Base-by-base conservation (phyloP, 2,888 invertebrate species). In the Saturnia pavonia region DNA sequence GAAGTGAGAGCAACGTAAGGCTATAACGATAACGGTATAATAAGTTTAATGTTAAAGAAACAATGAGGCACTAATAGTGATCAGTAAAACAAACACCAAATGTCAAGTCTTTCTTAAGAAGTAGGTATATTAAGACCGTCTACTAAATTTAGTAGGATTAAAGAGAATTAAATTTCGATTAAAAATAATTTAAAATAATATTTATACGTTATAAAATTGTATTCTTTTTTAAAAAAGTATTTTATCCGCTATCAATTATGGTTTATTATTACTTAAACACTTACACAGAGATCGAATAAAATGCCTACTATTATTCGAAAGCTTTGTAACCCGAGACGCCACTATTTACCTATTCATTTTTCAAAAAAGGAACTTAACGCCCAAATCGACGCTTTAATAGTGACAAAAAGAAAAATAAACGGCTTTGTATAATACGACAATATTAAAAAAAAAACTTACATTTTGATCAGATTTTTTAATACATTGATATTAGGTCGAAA, bases 291-390 rank as follows among this genome's bases (percentile, higher is more conserved):
- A 70, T 76, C 73, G 71, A 74, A 74, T 76, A 77, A 73, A 83
- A 85, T 82, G 81, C 83, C 85, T 83, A 85, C 85, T 83, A 86
- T 86, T 81, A 88, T 88, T 86, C 77, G 82, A 82, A 81, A 85
- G 85, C 88, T 88, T 85, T 88, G 93, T 86, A 93, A 93, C 81
- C 80, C 75, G 93, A 93, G 80, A 81, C 90, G 83, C 77, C 85
- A 89, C 88, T 93, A 92, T 94, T 94, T 93, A 92, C 91, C 92
- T 93, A 92, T 94, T 92, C 93, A 93, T 93, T 93, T 92, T 86
- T 85, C 87, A 87, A 91, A 92, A 91, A 91, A 88, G 89, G 91
- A 92, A 92, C 90, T 91, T 90, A 91, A 93, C 93, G 92, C 93
- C 93, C 92, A 93, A 92, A 93, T 93, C 92, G 92, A 88, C 88